A percentile compares a stretch with the other conserved stretches of the same genome.
phyloP scores from a whole-genome alignment of 2,888 invertebrate genomes.

The Drosophila birchii region DNA sequence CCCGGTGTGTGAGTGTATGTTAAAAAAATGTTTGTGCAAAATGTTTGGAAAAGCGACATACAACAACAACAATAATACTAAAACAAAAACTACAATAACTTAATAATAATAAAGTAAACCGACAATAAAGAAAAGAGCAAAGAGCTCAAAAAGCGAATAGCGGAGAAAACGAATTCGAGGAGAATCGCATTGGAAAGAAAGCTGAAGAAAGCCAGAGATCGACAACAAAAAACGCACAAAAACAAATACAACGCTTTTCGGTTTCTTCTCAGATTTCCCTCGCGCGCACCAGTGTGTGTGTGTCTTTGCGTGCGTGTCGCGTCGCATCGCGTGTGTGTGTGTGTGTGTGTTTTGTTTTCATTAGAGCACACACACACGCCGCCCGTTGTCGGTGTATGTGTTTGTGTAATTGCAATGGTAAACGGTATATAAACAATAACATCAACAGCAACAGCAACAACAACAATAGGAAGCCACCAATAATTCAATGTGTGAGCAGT shows the following conservation, averaged over 20 bases:
- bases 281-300: slow-evolving; percentile 17
- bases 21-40: slow-evolving; percentile 30
- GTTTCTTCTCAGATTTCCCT: slow-evolving; percentile 32
- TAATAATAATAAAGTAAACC: slow-evolving; percentile 25
- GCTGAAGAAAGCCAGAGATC: slow-evolving; percentile 30
- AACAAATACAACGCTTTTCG: slow-evolving; percentile 16
- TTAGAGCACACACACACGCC: slow-evolving; percentile 35
- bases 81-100: slow-evolving; percentile 53
- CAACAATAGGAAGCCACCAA: slow-evolving; percentile 1
- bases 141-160: slow-evolving; percentile 1
- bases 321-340: slow-evolving; percentile 14
- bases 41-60: slow-evolving; percentile 26
- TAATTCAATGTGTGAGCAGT: slow-evolving; percentile 8
- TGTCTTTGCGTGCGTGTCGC: slow-evolving; percentile 18
- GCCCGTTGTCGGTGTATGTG: slow-evolving; percentile 31
- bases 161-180: not conserved
- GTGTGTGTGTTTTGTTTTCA: slow-evolving; percentile 33
- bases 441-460: slow-evolving; percentile 10
- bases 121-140: slow-evolving; percentile 2
- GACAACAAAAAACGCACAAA: slow-evolving; percentile 2
- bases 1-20: too few relatives aligned
- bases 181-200: not conserved
- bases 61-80: slow-evolving; percentile 27
- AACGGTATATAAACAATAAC: slow-evolving; percentile 53
- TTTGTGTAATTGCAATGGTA: slow-evolving; percentile 44